A percentile compares a stretch with the other conserved stretches of the same genome.
phyloP scores from a whole-genome alignment of 2,888 invertebrate genomes.

The Dicyrtoma fusca region DNA sequence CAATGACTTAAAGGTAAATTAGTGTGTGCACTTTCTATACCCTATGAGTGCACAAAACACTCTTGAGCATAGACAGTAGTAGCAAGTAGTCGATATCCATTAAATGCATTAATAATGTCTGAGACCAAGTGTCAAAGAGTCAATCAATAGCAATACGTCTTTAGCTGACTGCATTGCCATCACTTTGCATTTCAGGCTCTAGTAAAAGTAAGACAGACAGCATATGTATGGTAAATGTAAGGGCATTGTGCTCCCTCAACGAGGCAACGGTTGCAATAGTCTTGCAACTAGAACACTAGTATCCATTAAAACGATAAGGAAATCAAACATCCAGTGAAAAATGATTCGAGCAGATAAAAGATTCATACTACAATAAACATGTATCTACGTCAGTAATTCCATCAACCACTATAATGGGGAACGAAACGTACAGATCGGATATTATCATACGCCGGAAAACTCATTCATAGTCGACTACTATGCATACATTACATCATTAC shows the following conservation, averaged over 20 bases:
- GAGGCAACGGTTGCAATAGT: background rate
- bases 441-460: too few species aligned
- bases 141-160: constrained; percentile 39
- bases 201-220: background rate
- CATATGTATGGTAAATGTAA: background rate
- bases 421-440: too few species aligned
- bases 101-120: constrained; percentile 45
- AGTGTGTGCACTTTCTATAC: too few species aligned
- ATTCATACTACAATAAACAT: too few species aligned
- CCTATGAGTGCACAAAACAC: too few species aligned
- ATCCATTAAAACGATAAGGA: too few species aligned
- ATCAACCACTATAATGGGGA: too few species aligned
- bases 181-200: background rate
- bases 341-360: background rate
- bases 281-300: background rate
- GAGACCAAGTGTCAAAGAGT: constrained; percentile 45
- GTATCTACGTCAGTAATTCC: too few species aligned
- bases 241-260: background rate
- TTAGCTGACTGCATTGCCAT: background rate
- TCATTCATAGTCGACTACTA: too few species aligned
- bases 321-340: background rate
- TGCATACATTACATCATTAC: too few species aligned
- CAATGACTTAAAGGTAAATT: too few species aligned
- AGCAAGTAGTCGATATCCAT: constrained; percentile 43
- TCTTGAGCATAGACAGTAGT: background rate